phyloP scores from a whole-genome alignment of 2,888 invertebrate genomes.

The Spisula subtruncata region DNA sequence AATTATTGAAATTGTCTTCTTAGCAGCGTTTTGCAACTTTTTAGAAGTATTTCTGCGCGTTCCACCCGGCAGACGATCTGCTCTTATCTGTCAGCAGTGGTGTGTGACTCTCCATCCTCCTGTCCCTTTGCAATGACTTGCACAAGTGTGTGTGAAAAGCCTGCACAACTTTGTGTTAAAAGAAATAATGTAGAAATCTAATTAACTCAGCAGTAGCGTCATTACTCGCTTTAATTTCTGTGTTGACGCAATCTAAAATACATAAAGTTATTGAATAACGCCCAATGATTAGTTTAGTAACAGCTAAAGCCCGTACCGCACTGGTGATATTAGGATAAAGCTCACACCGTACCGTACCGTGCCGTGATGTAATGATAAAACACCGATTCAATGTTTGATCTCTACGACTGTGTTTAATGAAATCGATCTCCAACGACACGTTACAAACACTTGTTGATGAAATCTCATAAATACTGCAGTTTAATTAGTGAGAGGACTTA shows the following conservation, averaged over 20 bases:
- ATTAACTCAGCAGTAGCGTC: neutral
- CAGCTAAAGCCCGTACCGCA: constrained; percentile 19
- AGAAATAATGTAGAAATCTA: neutral
- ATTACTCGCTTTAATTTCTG: neutral
- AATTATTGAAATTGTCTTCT: no score
- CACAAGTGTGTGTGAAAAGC: neutral
- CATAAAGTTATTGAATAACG: constrained; percentile 13
- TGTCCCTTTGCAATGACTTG: neutral
- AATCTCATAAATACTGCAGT: neutral
- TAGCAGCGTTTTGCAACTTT: no score
- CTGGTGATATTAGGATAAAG: neutral
- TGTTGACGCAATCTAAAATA: neutral
- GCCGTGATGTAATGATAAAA: constrained; percentile 6
- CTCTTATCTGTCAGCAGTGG: neutral
- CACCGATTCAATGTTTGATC: neutral
- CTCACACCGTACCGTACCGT: neutral
- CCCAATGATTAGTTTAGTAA: constrained; percentile 19
- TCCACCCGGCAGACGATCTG: neutral
- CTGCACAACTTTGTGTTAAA: neutral
- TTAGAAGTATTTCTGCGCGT: no score
- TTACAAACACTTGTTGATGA: neutral
- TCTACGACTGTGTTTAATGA: neutral
- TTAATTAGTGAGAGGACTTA: neutral
- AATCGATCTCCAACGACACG: neutral
- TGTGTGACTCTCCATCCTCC: neutral